Base-by-base conservation (phyloP, 1,140 invertebrate genomes). In the Micrasema longulum region DNA sequence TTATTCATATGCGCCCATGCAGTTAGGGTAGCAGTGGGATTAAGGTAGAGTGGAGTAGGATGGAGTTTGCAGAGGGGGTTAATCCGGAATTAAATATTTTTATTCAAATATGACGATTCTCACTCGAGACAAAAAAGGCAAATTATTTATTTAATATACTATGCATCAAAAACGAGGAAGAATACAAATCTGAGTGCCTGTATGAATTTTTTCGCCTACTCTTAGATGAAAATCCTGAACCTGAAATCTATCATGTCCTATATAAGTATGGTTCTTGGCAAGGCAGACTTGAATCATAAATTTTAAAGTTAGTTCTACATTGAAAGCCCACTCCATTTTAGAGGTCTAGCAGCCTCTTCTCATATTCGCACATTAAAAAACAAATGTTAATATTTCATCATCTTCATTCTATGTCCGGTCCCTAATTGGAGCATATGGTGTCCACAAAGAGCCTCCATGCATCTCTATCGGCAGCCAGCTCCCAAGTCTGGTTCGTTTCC, bases 41-140 rank as follows among this genome's bases (percentile, higher is more conserved):
- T 68, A 55, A 68, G 23, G 10, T 36, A 2, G 14, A 16, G 1
- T 63, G 31, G 23, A 26, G 31, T 5, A 11, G 16, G 52, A 26
- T n/a, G n/a, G n/a, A n/a, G n/a, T n/a, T n/a, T n/a, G n/a, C n/a
- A 18, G 52, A 35, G 52, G 18, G 52, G 48, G 23, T 26, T 71
- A 66, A 71, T 67, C 71, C 55, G 38, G 60, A 63, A 73, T 69
- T 69, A 69, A 73, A 73, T 73, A 73, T 73, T 73, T 73, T 69
- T 73, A 73, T 69, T 55, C 65, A 22, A 43, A 62, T 73, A 63
- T 69, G 69, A 73, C 66, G 71, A 73, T 69, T 73, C 52, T 47
- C 53, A 68, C 63, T 45, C 55, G 14, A n/a, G n/a, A n/a, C 43
- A 9, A 7, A 5, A n/a, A 6, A 38, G 2, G n/a, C 22, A 11